Evolutionary conservation across 2,888 invertebrate genomes (phyloP), one percentile per base, ranked within the genome.

Genomic region (Callyntrura guangdongensis): DNA sequence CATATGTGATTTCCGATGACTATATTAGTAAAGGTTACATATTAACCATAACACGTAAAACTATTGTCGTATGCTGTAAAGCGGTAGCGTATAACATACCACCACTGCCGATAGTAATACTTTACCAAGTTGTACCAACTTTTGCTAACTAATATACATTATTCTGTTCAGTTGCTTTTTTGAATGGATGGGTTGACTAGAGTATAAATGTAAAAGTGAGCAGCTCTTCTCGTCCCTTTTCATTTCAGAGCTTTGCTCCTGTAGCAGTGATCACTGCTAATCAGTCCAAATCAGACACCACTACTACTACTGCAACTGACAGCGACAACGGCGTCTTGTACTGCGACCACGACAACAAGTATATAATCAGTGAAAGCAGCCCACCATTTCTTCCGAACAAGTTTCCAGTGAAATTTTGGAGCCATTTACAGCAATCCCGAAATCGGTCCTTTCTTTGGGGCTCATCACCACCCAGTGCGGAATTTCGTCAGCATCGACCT

Each of bases 181-280:
- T 87, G 77, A 77, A 79, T 61, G 87, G 79, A 59, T 56, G 47
- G 61, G 17, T 74, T 36, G 47, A 20, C 82, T 79, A 74, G 36
- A 36, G 90, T 90, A 90, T 90, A 90, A 90, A 90, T 89, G 89
- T 84, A 89, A 89, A 89, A 56, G 27, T 56, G 67, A 90, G 67
- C 53, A 69, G 53, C 36, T 36, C n/a, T 11, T 56, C 45, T 85
- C 79, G 67, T 79, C 53, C 81, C 85, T 56, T 85, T 79, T 90
- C 90, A 56, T 74, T 86, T 69, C 85, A 90, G 90, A 90, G 81
- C 85, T 56, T 79, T 69, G 64, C 89, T 36, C 36, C 36, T 79
- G 77, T 84, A 85, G 67, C 85, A 56, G 90, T 85, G 85, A 90
- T 86, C 90, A 90, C 90, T 90, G 85, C 49, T 64, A 86, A 84